These are phyloP conservation scores for Ploceus nigricollis DNA, from an alignment of 2,113 vertebrate genomes.

Conservation along the genomic window DNA sequence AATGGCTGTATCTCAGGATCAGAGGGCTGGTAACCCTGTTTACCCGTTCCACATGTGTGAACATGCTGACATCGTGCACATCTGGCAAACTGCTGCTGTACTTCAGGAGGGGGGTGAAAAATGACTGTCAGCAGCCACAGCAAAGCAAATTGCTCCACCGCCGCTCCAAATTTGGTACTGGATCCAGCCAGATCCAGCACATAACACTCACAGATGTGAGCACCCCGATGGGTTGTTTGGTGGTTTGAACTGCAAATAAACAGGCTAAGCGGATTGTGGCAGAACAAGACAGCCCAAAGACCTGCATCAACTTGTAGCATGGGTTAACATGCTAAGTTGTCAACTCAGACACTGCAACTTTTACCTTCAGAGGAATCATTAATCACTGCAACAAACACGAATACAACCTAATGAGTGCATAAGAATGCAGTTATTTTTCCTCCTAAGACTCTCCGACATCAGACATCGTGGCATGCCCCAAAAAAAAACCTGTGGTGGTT, in stretches of 20 bases:
- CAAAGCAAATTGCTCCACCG: background rate
- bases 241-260: background rate
- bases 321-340: background rate
- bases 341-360: background rate
- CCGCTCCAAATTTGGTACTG: background rate
- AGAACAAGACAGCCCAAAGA: background rate
- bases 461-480: accelerated
- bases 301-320: background rate
- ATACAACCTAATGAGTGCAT: background rate
- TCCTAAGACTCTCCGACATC: accelerated
- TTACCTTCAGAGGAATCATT: background rate
- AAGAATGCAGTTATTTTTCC: background rate
- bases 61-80: background rate
- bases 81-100: background rate
- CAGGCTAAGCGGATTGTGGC: accelerated
- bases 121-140: background rate
- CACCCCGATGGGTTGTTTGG: background rate
- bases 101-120: background rate
- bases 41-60: background rate
- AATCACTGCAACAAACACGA: background rate
- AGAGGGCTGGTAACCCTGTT: background rate
- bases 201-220: background rate
- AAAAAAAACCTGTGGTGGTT: background rate
- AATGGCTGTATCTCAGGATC: background rate
- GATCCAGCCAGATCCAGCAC: background rate